Evolutionary conservation across 2,113 vertebrate genomes (phyloP).

Genomic region (Cryptotis parvus): DNA sequence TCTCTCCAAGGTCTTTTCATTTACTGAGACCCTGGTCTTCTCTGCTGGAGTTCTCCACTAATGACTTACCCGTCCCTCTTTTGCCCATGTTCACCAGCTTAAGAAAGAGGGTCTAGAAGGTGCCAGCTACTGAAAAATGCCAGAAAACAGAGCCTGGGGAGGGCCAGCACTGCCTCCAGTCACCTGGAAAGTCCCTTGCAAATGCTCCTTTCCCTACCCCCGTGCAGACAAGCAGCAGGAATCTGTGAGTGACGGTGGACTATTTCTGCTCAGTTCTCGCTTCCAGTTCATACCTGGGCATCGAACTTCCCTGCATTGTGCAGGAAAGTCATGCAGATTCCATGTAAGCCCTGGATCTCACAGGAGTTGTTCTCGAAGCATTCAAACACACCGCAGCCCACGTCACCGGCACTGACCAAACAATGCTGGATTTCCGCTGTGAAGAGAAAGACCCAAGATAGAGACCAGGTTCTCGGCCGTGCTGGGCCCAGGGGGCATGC

Average conservation of each 20-base stretch:
- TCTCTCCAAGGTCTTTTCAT: background rate
- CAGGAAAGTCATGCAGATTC: constrained; percentile 99
- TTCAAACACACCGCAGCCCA: constrained; percentile 98
- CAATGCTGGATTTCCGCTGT: constrained; percentile 99
- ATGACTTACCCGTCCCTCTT: background rate
- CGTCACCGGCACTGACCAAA: constrained; percentile 96
- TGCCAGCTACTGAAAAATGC: background rate
- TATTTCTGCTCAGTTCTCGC: too few species aligned
- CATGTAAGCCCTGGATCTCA: constrained; percentile 97
- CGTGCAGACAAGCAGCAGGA: background rate
- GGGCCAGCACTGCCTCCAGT: too few species aligned
- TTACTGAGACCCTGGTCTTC: background rate
- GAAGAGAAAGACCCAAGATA: constrained; percentile 80
- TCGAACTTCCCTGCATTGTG: constrained; percentile 99
- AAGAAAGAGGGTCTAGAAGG: background rate
- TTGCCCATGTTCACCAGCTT: background rate
- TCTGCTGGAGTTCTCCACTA: background rate
- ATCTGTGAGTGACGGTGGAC: too few species aligned
- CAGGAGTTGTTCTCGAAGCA: constrained; percentile 99
- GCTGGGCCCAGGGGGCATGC: background rate
- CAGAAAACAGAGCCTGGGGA: background rate
- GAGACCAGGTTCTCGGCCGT: constrained; percentile 12
- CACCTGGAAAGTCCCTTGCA: background rate
- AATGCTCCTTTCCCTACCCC: background rate
- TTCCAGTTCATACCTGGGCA: constrained; percentile 93